These are phyloP conservation scores for Eledona agricola DNA, from an alignment of 2,888 invertebrate genomes.

Conservation along the genomic window DNA sequence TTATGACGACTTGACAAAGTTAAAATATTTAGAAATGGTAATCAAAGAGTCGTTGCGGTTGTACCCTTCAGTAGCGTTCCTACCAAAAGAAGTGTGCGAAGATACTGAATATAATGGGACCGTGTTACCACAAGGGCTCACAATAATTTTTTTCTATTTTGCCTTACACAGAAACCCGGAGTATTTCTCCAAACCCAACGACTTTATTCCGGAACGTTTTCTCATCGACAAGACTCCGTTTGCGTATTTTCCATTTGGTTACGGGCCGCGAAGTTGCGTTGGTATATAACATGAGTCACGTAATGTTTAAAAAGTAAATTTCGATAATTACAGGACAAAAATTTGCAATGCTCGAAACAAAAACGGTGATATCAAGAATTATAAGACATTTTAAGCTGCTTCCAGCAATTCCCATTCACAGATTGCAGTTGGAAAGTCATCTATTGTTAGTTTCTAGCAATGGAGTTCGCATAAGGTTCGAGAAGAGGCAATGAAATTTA, in stretches of 20 bases:
- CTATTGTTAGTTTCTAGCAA: conserved; percentile 62
- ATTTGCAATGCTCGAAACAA: conserved; percentile 66
- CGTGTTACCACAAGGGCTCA: conserved; percentile 57
- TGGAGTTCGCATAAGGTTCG: conserved; percentile 27
- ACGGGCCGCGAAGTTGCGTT: conserved; percentile 72
- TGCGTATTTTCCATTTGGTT: conserved; percentile 70
- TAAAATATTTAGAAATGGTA: conserved; percentile 46
- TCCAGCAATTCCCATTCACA: conserved; percentile 51
- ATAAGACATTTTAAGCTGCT: conserved; percentile 62
- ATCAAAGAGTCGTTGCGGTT: conserved; percentile 57
- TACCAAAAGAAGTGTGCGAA: conserved; percentile 59
- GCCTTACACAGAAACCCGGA: conserved; percentile 64
- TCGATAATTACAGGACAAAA: conserved; percentile 57
- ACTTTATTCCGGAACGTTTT: conserved; percentile 67
- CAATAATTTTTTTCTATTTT: conserved; percentile 61
- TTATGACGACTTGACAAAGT: conserved; percentile 38
- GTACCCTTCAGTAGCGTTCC: conserved; percentile 65
- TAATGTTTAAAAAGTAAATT: neutral
- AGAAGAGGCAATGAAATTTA: no score
- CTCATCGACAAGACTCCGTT: conserved; percentile 64
- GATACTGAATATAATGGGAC: conserved; percentile 53
- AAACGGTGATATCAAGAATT: conserved; percentile 64
- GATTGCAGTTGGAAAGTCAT: conserved; percentile 62
- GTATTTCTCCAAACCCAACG: conserved; percentile 66
- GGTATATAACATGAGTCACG: conserved; percentile 57